These are phyloP conservation scores for Perccottus glenii DNA, from an alignment of 2,113 vertebrate species.

Conservation along the genomic window DNA sequence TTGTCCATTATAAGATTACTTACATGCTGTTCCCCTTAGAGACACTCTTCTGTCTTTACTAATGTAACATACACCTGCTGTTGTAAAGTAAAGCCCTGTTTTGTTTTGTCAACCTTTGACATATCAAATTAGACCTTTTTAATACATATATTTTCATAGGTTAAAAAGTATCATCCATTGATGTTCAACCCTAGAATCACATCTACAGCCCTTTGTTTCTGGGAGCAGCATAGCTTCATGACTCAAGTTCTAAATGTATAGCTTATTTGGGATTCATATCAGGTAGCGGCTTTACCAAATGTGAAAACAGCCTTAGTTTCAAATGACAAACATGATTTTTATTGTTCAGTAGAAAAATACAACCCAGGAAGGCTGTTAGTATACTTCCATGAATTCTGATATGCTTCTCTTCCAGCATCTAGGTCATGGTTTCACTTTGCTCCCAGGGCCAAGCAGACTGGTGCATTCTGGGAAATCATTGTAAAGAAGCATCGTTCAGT, in stretches of 20 bases:
- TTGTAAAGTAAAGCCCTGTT: background rate
- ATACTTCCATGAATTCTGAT: conserved; percentile 5
- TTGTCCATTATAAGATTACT: conserved; percentile 26
- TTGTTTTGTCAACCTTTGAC: background rate
- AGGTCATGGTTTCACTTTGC: conserved; percentile 27
- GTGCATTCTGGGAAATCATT: conserved; percentile 23
- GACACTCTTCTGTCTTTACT: background rate
- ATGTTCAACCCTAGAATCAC: background rate
- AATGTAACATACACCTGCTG: background rate
- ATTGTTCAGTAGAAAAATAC: background rate
- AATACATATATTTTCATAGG: background rate
- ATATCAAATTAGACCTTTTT: background rate
- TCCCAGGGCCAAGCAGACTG: conserved; percentile 20
- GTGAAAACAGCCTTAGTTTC: background rate
- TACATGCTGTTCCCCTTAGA: conserved; percentile 9
- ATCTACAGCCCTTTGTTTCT: background rate
- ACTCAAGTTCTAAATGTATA: background rate
- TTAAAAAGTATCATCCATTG: background rate
- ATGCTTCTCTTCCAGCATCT: conserved; percentile 3
- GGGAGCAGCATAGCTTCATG: background rate
- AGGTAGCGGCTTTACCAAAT: background rate
- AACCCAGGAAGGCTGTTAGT: conserved; percentile 10
- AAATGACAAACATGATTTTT: no score
- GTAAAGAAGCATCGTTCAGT: conserved; percentile 4
- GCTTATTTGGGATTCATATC: background rate